Evolutionary conservation across 2,113 vertebrate species (phyloP), one percentile per base, ranked within the genome.

Genomic region (Isichthys henryi): DNA sequence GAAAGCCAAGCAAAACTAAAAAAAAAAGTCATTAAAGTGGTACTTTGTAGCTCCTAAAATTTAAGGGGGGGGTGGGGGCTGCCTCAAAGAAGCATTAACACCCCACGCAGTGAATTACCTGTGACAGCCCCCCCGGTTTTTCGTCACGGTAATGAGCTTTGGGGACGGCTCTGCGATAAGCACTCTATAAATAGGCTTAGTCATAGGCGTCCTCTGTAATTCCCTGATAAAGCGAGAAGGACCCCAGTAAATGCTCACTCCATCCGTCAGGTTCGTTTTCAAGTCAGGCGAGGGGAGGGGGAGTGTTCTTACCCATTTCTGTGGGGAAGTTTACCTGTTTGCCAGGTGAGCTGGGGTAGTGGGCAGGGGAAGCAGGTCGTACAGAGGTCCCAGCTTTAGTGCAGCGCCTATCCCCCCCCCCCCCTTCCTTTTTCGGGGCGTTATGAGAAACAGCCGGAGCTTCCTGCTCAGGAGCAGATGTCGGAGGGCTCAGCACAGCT

Each of bases 381-480:
- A 45, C 2, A 17, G 80, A n/a, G 77, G 74, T 85, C 21, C 48
- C 77, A 39, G 39, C 46, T 21, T 89, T 21, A n/a, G 49, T 4
- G 21, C 23, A 10, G 27, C 11, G 19, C 15, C 39, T 17, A 21
- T 5, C 62, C 85, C 85, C 45, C 56, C 39, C 53, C 27, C 62
- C 48, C 53, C 10, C 11, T 39, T 39, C 39, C 39, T 39, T 39
- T 66, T 43, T 50, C 46, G 35, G 84, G 82, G 94, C 92, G 92
- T 94, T 94, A 91, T 92, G 92, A 94, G 93, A 92, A 91, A 88
- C 93, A 95, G 95, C 91, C 91, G 92, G 92, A 89, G 10, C 95
- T 97, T 97, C 96, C 96, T 96, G 95, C 95, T 91, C 95, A 92
- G 94, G 27, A 93, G 95, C 96, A 97, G 96, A 97, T 97, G 97